These are phyloP conservation scores for Salmo trutta DNA, from an alignment of 2,797 vertebrate species.

Conservation along the genomic window DNA sequence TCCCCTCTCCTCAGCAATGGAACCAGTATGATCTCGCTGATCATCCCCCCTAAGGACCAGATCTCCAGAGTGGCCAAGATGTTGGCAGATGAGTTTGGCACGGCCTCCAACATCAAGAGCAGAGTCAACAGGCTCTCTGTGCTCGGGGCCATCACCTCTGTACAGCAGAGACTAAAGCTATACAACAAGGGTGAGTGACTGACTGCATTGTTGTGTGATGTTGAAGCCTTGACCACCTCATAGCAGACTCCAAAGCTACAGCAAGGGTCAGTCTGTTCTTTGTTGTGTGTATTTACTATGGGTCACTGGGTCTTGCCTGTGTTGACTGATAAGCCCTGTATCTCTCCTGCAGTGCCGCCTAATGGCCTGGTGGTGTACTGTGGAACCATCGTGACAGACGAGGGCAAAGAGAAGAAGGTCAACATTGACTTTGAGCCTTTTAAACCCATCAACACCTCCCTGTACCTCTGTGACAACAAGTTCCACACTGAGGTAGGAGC, in stretches of 20 bases:
- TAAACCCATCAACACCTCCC: constrained; percentile 99
- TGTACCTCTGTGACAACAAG: constrained; percentile 99
- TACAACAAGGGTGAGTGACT: constrained; percentile 94
- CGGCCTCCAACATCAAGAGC: constrained; percentile 98
- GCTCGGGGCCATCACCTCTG: constrained; percentile 98
- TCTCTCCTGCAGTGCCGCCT: constrained; percentile 88
- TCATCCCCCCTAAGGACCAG: constrained; percentile 99
- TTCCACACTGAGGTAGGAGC: constrained; percentile 97
- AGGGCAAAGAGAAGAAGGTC: constrained; percentile 99
- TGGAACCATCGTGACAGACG: constrained; percentile 99
- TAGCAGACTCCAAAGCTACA: not conserved
- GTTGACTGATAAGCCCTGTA: not conserved
- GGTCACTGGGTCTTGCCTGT: not conserved
- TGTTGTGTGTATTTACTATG: not conserved
- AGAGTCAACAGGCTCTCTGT: constrained; percentile 99
- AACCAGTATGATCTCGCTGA: constrained; percentile 99
- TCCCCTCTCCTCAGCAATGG: constrained; percentile 85
- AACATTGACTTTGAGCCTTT: constrained; percentile 99
- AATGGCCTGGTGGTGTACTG: constrained; percentile 99
- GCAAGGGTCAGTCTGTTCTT: too few species aligned
- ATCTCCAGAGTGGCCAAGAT: constrained; percentile 99
- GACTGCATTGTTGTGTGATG: not conserved
- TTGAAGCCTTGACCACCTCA: not conserved
- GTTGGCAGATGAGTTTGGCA: constrained; percentile 99
- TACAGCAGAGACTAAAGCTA: constrained; percentile 99